Percentiles rank a stretch among this genome's conserved stretches.
phyloP scores from a whole-genome alignment of 2,113 vertebrate species.

The Larimichthys crocea region DNA sequence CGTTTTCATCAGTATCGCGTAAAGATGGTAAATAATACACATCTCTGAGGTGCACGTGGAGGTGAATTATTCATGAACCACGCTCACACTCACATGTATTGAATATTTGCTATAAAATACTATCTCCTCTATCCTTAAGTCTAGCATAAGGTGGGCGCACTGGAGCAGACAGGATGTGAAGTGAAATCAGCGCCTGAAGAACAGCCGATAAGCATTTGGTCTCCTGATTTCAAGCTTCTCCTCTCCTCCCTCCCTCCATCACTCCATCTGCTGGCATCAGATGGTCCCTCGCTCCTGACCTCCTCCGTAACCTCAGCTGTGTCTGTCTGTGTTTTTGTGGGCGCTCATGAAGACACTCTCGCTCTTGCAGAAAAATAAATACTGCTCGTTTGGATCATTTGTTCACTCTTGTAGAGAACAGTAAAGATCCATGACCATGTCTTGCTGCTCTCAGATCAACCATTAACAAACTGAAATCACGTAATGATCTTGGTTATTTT shows the following conservation, averaged over 20 bases:
- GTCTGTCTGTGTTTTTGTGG: constrained; percentile 25
- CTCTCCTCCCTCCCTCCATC: constrained; percentile 66
- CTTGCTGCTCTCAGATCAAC: background rate
- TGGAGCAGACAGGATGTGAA: constrained; percentile 71
- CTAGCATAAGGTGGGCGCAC: constrained; percentile 52
- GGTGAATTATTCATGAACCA: constrained; percentile 23
- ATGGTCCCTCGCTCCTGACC: constrained; percentile 72
- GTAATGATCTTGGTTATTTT: background rate
- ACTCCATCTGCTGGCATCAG: constrained; percentile 81
- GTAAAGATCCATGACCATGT: background rate
- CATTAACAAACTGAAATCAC: background rate
- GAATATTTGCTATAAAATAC: background rate
- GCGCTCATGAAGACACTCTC: constrained; percentile 38
- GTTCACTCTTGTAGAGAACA: background rate
- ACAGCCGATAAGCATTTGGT: constrained; percentile 70
- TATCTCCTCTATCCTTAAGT: constrained; percentile 30
- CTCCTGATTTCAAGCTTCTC: constrained; percentile 66
- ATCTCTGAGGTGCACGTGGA: background rate
- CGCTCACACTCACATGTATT: background rate
- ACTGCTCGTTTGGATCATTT: constrained; percentile 3
- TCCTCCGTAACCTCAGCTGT: constrained; percentile 68
- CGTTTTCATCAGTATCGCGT: background rate
- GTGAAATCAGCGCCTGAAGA: constrained; percentile 71
- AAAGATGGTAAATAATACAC: background rate
- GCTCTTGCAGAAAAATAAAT: constrained; percentile 33